Conservation (phyloP, 2,113 vertebrate genomes). For the Lepidothrix coronata region DNA sequence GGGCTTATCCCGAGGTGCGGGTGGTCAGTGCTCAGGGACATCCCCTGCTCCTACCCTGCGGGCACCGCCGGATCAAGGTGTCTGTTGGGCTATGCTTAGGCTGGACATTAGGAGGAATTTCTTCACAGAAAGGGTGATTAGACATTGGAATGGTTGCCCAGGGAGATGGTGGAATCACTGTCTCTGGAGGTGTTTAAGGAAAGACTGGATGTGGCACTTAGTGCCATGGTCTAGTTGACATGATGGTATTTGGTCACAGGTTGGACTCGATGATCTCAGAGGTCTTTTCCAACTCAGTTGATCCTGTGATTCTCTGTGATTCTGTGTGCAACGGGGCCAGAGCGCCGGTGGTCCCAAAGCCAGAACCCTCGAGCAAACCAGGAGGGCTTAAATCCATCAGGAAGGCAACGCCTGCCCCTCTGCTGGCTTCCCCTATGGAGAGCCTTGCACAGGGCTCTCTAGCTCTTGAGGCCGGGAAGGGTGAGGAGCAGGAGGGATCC, state of each 20-base stretch:
- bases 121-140: neutral
- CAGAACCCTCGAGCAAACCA: neutral
- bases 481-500: neutral
- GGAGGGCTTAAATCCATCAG: neutral
- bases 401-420: accelerated
- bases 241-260: no score
- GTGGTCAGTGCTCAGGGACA: neutral
- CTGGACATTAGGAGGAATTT: neutral
- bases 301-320: neutral
- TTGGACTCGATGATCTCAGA: neutral
- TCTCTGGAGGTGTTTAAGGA: neutral
- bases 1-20: neutral
- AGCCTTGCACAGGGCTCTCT: neutral
- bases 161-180: neutral
- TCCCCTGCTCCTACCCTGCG: no score
- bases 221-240: neutral
- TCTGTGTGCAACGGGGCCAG: neutral
- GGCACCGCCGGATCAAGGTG: accelerated
- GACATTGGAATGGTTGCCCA: neutral
- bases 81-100: neutral
- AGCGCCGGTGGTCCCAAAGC: neutral
- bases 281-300: neutral
- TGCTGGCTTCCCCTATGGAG: accelerated
- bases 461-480: neutral
- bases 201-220: neutral